Conservation (phyloP, 2,113 vertebrate species). For the Percina caprodes region DNA sequence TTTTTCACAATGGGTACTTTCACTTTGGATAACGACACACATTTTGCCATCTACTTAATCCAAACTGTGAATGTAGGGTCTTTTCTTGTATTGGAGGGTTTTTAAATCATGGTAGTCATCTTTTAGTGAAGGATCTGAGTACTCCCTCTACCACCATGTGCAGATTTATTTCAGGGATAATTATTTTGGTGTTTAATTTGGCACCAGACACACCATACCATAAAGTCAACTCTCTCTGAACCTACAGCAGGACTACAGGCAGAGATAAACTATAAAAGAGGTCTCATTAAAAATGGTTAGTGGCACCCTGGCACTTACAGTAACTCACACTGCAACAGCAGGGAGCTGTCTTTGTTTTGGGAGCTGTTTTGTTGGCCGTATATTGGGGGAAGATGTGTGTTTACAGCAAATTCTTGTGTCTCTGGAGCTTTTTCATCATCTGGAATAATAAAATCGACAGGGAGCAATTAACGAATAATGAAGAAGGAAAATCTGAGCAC, state of each 20-base stretch:
- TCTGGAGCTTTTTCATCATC: slow-evolving; percentile 57
- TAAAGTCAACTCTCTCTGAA: slow-evolving; percentile 25
- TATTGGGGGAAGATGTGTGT: background rate
- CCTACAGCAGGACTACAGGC: slow-evolving; percentile 29
- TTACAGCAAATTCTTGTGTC: slow-evolving; percentile 37
- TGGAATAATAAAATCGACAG: slow-evolving; percentile 71
- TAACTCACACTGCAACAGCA: slow-evolving; percentile 24
- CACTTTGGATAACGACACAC: background rate
- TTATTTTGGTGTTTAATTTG: slow-evolving; percentile 6
- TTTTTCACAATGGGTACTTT: background rate
- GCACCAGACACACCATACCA: slow-evolving; percentile 15
- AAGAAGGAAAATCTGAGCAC: slow-evolving; percentile 51
- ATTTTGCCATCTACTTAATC: background rate
- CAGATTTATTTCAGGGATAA: background rate
- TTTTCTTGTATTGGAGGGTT: background rate
- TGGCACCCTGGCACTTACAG: slow-evolving; percentile 14
- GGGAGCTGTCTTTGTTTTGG: slow-evolving; percentile 22
- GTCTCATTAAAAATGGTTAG: slow-evolving; percentile 45
- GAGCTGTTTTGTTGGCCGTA: slow-evolving; percentile 20
- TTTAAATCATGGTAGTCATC: background rate
- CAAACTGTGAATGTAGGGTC: background rate
- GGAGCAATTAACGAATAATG: slow-evolving; percentile 71
- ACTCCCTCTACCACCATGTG: background rate
- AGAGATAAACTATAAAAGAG: slow-evolving; percentile 4
- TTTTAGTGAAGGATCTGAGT: background rate